Evolutionary conservation across 30 jellyfish, hydroid and myxozoan species (phyloP), one percentile per base, ranked within the genome.

Genomic region (Turritopsis rubra): DNA sequence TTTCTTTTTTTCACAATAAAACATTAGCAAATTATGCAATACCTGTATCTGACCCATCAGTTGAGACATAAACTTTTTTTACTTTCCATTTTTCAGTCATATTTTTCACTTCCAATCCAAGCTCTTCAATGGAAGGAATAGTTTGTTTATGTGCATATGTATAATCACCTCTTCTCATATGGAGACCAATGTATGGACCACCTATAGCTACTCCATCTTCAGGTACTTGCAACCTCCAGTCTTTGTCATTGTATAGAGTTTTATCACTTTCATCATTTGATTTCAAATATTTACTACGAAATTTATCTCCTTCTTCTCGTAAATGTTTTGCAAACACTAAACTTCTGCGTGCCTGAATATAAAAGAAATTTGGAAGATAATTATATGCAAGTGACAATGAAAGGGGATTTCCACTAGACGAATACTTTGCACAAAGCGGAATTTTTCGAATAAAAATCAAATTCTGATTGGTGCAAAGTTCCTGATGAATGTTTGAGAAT

Each of bases 191-290:
- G 84, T 92, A 92, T 54, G 93, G 90, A 8, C 98, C 98, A 20
- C 98, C 98, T 13, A 25, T 30, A 7, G 98, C 98, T 1, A 85
- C 71, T 25, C 98, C 98, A 72, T 92, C 98, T 81, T 85, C 88
- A 23, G 98, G 98, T 8, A 85, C 80, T 82, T 92, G 98, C 24
- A 75, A 53, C 53, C 95, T 60, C 98, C 98, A 92, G 54, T 92
- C 96, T 3, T 41, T 41, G 52, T 85, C 95, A 73, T 85, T 86
- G 86, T 92, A 92, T 5, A 90, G 95, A 17, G 98, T 92, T 68
- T 84, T 53, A 68, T 92, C 98, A 1, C 75, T 26, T 21, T 80
- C 86, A 66, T 92, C 98, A 0, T 86, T 84, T 20, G 98, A 92
- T 66, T 92, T 80, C 24, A 92, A 81, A 41, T 8, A 28, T n/a